Conservation (phyloP, 1,140 invertebrate species). For the Drosophila cardini region DNA sequence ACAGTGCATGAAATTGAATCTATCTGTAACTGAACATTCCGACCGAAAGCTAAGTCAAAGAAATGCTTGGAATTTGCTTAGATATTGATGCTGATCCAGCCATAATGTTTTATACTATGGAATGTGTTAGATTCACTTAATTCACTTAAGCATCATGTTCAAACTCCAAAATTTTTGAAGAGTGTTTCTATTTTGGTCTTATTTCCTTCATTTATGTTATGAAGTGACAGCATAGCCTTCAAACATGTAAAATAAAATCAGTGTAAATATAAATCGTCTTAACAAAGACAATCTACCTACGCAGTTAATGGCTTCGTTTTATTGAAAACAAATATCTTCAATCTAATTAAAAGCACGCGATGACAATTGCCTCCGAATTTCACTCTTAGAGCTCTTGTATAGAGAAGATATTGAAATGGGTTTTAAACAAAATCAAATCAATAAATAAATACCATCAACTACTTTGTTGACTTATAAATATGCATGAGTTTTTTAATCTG, state of each 20-base stretch:
- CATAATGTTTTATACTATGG: no score
- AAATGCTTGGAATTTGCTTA: no score
- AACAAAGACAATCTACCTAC: constrained; percentile 53
- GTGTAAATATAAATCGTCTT: constrained; percentile 51
- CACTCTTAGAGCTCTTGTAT: constrained; percentile 10
- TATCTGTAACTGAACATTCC: no score
- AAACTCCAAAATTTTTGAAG: constrained; percentile 42
- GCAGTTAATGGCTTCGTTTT: constrained; percentile 44
- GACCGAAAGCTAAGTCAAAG: no score
- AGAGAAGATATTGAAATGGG: constrained; percentile 53
- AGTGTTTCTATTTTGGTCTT: constrained; percentile 47
- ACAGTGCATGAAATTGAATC: no score
- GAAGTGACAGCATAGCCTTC: constrained; percentile 58
- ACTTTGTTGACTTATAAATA: constrained; percentile 65
- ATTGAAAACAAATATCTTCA: constrained; percentile 61
- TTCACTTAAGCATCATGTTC: neutral
- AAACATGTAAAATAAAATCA: constrained; percentile 32
- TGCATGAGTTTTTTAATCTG: constrained; percentile 52
- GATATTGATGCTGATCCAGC: no score
- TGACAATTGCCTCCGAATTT: constrained; percentile 24
- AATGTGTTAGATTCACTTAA: no score
- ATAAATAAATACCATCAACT: constrained; percentile 26
- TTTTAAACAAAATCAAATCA: constrained; percentile 44
- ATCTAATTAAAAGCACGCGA: constrained; percentile 45
- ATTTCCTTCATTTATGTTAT: no score